Evolutionary conservation across 2,888 invertebrate species (phyloP).

Genomic region (Trisateles emortualis): DNA sequence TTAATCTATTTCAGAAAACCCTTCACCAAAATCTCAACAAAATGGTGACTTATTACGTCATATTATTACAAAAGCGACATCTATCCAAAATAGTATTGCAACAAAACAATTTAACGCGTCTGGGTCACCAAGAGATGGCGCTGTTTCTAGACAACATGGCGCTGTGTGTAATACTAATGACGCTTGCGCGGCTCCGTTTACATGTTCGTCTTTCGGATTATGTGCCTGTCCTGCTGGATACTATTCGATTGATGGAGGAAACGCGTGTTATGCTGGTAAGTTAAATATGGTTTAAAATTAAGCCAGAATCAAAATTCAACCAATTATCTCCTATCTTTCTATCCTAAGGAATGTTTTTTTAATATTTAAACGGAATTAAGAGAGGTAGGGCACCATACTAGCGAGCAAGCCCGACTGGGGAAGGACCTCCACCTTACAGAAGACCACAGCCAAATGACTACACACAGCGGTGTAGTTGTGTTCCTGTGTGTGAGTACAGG

Average conservation of each 20-base stretch:
- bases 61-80: background rate
- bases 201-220: constrained; percentile 59
- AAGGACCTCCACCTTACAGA: too few species aligned
- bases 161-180: constrained; percentile 42
- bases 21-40: background rate
- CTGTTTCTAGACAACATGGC: constrained; percentile 41
- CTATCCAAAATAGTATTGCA: background rate
- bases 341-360: too few species aligned
- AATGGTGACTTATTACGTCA: background rate
- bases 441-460: too few species aligned
- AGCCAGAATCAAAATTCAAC: too few species aligned
- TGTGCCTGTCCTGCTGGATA: constrained; percentile 76
- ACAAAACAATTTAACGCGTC: background rate
- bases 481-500: too few species aligned
- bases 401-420: too few species aligned
- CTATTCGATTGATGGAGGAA: constrained; percentile 54
- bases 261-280: constrained; percentile 70
- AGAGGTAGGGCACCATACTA: too few species aligned
- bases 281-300: too few species aligned
- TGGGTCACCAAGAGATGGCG: constrained; percentile 8
- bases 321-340: too few species aligned
- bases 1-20: background rate
- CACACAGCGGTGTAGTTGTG: too few species aligned
- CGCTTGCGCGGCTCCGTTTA: constrained; percentile 56
- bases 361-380: too few species aligned